A percentile compares a stretch with the other conserved stretches of the same genome.
These are phyloP conservation scores for Aurelia sp. DNA, from an alignment of 30 jellyfish, hydroid and myxozoan genomes.

Conservation along the genomic window DNA sequence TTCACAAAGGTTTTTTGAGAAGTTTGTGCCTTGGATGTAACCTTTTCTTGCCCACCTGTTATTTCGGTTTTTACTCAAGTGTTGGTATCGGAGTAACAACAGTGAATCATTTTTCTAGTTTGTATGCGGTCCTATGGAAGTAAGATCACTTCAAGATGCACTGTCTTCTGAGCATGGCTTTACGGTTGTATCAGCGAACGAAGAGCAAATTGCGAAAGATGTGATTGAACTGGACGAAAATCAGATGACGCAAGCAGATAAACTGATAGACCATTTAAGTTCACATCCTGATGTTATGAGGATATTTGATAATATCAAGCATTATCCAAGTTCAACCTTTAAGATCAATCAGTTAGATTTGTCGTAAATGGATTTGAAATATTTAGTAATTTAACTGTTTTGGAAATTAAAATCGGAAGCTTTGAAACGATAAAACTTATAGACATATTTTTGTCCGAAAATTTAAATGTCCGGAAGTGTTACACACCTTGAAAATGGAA, in stretches of 20 bases:
- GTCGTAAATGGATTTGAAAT: too few species aligned
- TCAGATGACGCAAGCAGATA: constrained; percentile 73
- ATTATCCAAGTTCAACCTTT: constrained; percentile 87
- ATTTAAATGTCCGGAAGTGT: too few species aligned
- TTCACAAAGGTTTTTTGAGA: too few species aligned
- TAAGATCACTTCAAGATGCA: constrained; percentile 44
- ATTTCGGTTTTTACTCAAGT: too few species aligned
- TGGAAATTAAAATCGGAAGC: too few species aligned
- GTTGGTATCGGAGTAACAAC: background rate
- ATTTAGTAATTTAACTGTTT: too few species aligned
- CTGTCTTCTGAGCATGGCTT: constrained; percentile 20
- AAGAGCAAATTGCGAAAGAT: constrained; percentile 78
- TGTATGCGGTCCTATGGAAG: constrained; percentile 76
- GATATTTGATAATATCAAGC: constrained; percentile 76
- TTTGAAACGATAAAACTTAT: too few species aligned
- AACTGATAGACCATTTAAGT: constrained; percentile 60
- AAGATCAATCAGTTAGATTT: constrained; percentile 31
- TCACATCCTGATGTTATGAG: constrained; percentile 90
- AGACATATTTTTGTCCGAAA: too few species aligned
- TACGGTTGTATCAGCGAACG: constrained; percentile 50
- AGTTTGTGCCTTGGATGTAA: too few species aligned
- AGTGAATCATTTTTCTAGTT: constrained; percentile 50
- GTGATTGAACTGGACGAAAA: constrained; percentile 64
- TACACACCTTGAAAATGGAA: too few species aligned
- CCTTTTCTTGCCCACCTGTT: too few species aligned